phyloP scores from a whole-genome alignment of 2,888 invertebrate genomes.

The Lepas anatifera region DNA sequence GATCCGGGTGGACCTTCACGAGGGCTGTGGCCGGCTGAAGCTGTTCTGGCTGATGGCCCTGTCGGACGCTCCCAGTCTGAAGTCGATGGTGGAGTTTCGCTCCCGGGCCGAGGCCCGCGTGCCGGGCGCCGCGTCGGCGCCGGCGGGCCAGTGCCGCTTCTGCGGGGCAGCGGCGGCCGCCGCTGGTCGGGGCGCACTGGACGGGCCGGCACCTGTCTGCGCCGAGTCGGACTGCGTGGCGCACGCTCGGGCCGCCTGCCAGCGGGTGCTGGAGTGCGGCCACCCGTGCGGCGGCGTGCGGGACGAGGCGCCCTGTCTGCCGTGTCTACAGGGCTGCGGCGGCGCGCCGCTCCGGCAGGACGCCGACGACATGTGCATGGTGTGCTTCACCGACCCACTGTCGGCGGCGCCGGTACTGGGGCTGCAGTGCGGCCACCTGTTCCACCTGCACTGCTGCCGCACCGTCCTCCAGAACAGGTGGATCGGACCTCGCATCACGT shows the following conservation, averaged over 20 bases:
- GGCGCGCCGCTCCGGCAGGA: slow-evolving; percentile 63
- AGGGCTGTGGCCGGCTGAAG: slow-evolving; percentile 85
- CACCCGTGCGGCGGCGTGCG: slow-evolving; percentile 91
- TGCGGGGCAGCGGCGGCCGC: slow-evolving; percentile 64
- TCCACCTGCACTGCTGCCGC: slow-evolving; percentile 83
- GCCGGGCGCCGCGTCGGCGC: slow-evolving; percentile 18
- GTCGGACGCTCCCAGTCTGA: slow-evolving; percentile 84
- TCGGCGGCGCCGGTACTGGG: slow-evolving; percentile 80
- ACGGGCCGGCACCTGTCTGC: slow-evolving; percentile 54
- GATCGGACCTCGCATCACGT: slow-evolving; percentile 91
- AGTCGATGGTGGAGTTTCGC: slow-evolving; percentile 63
- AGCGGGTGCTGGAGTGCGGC: slow-evolving; percentile 68
- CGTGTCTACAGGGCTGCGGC: slow-evolving; percentile 76
- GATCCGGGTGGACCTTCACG: slow-evolving; percentile 89
- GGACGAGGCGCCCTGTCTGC: slow-evolving; percentile 67
- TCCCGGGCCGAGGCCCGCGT: slow-evolving; percentile 32
- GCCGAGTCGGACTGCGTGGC: slow-evolving; percentile 85
- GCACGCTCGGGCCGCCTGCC: slow-evolving; percentile 64
- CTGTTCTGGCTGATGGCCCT: slow-evolving; percentile 87
- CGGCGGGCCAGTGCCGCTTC: slow-evolving; percentile 53
- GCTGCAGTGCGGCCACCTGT: slow-evolving; percentile 88
- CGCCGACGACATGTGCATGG: slow-evolving; percentile 99
- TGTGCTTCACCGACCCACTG: slow-evolving; percentile 93
- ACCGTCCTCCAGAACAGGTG: slow-evolving; percentile 73
- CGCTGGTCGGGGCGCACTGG: slow-evolving; percentile 69